These are phyloP conservation scores for Metridium senile DNA, from an alignment of 92 coral and sea anemone species.

Conservation along the genomic window DNA sequence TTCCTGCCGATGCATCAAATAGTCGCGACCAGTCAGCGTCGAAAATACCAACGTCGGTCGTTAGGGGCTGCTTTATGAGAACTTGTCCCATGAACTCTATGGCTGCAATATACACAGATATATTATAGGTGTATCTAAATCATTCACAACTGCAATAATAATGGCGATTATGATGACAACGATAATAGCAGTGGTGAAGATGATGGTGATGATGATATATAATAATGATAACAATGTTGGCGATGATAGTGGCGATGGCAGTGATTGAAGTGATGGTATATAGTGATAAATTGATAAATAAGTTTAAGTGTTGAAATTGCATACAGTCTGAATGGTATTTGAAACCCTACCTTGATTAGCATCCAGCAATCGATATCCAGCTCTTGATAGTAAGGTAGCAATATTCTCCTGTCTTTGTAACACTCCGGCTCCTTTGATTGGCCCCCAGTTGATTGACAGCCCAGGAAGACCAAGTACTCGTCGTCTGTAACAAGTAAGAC, in stretches of 20 bases:
- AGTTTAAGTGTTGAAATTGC: too few species aligned
- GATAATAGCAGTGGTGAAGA: too few species aligned
- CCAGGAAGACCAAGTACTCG: conserved; percentile 75
- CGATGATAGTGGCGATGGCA: too few species aligned
- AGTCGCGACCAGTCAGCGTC: conserved; percentile 67
- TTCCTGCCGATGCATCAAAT: conserved; percentile 14
- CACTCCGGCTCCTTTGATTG: conserved; percentile 83
- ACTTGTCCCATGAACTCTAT: conserved; percentile 51
- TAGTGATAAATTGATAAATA: too few species aligned
- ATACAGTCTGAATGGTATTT: too few species aligned
- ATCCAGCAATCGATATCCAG: conserved; percentile 58
- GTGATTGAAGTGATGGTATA: too few species aligned
- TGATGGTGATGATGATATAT: too few species aligned
- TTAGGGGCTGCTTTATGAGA: conserved; percentile 50
- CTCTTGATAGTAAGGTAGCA: conserved; percentile 36
- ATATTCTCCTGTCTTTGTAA: conserved; percentile 47
- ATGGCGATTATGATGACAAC: too few species aligned
- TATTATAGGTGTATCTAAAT: too few species aligned
- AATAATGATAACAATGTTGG: too few species aligned
- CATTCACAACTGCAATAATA: too few species aligned
- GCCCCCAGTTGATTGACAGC: conserved; percentile 83
- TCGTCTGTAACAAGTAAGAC: conserved; percentile 69
- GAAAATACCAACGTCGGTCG: conserved; percentile 45
- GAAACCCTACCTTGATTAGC: conserved; percentile 33
- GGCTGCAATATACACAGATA: not conserved